Base-by-base conservation (phyloP, 2,888 invertebrate genomes). In the Orthosia cruda region DNA sequence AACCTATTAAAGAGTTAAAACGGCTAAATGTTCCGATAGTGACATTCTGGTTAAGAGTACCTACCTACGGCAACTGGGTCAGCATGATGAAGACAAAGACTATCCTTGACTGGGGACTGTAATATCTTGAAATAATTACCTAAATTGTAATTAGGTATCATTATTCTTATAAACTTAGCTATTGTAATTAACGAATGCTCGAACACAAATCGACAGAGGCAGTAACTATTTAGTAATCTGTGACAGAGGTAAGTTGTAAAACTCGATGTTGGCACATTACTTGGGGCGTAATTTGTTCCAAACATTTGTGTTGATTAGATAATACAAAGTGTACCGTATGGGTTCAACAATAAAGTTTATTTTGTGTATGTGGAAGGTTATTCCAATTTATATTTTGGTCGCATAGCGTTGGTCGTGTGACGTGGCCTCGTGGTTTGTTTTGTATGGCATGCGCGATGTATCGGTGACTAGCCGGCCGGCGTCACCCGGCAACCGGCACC, bases 401-500 rank as follows among this genome's bases (percentile, higher is more conserved):
- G 47, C 80, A 15, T 62, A n/a, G 23, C 20, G 32, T 80, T 58
- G 80, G 63, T 26, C 40, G 61, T 57, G 13, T 13, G 40, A 40
- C 40, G 9, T 40, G 40, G 40, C 9, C 0, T 45, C 12, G 49
- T 62, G 16, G 50, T 52, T 63, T 52, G 80, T 80, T 59, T 80
- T 58, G 52, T 64, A 18, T 32, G 58, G 18, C 20, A 18, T 9
- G 15, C 58, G 47, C 47, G 40, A 40, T 40, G 40, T 9, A 0
- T 32, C 32, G 59, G 13, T 20, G 55, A 13, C 26, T 45, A 47
- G 52, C 76, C 80, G 76, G 80, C 80, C 80, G 76, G 40, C 40
- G 40, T 1, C 40, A 32, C 40, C 0, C 40, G 9, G 40, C 40
- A 40, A 40, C 40, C 40, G 40, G 71, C 62, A 23, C 54, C 55